A percentile compares a stretch with the other conserved stretches of the same genome.
These are phyloP conservation scores for Trachurus trachurus DNA, from an alignment of 2,797 vertebrate genomes.

Conservation along the genomic window DNA sequence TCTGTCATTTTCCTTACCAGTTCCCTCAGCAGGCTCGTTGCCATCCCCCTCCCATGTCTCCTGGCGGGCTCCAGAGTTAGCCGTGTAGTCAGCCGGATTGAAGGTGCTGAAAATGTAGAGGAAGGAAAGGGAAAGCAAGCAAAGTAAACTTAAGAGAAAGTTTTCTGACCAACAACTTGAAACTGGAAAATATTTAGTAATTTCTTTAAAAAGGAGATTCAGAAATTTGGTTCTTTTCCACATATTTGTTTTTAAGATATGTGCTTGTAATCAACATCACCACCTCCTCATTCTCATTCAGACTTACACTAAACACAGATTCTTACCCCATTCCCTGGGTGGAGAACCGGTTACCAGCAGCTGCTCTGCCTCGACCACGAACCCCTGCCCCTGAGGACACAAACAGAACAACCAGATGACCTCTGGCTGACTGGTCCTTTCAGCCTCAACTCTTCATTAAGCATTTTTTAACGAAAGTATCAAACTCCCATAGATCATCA, in stretches of 20 bases:
- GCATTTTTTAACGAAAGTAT: not conserved
- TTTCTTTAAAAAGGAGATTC: slow-evolving; percentile 36
- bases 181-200: not conserved
- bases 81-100: slow-evolving; percentile 93
- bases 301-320: slow-evolving; percentile 1
- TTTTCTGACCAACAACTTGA: not conserved
- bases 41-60: slow-evolving; percentile 90
- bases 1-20: slow-evolving; percentile 79
- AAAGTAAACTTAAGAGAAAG: not conserved
- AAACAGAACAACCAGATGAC: slow-evolving; percentile 46
- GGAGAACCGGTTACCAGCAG: slow-evolving; percentile 91
- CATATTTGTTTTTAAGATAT: slow-evolving; percentile 51
- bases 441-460: slow-evolving; percentile 1
- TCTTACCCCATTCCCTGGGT: slow-evolving; percentile 97
- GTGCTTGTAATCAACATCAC: slow-evolving; percentile 63
- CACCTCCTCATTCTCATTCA: slow-evolving; percentile 38
- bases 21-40: slow-evolving; percentile 89
- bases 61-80: slow-evolving; percentile 86
- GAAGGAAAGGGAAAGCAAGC: not conserved
- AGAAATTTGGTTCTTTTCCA: slow-evolving; percentile 49
- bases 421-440: not conserved
- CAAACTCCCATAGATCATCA: not conserved
- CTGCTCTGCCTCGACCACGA: slow-evolving; percentile 92
- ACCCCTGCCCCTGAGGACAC: slow-evolving; percentile 85
- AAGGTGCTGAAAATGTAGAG: slow-evolving; percentile 87